Base-by-base conservation (phyloP, 1,140 invertebrate genomes). In the Riptortus pedestris region DNA sequence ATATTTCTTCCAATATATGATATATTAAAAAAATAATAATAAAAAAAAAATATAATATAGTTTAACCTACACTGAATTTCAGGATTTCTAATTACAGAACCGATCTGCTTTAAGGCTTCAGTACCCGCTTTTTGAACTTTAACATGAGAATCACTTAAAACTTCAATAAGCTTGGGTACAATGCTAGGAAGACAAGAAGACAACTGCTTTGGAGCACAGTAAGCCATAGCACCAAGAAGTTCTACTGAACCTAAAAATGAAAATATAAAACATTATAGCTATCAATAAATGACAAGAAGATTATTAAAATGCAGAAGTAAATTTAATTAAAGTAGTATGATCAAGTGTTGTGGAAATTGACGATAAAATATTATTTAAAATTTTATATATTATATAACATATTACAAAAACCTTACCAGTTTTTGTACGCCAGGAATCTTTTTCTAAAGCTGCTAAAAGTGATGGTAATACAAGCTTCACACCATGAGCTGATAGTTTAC, bases 381-480 rank as follows among this genome's bases (percentile, higher is more conserved):
- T 7, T 7, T 38, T 7, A 7, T 38, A 38, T 38, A 38, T n/a
- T n/a, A n/a, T n/a, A n/a, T n/a, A n/a, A n/a, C n/a, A n/a, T n/a
- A 38, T 38, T 7, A 38, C 5, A 48, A 7, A 11, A 55, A 58
- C 22, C 71, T 70, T 71, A 88, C 90, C 93, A 45, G 92, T 91
- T 78, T 99, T 99, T 1, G 96, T 99, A 72, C 97, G 79, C 97
- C 97, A 99, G 0, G 93, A 95, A 78, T 99, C 96, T 74, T 98
- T 92, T 73, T 98, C 91, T 43, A 99, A 77, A 55, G 93, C 96
- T 67, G 88, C 86, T 38, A 99, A 77, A 58, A 99, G 80, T 70
- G 93, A 90, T 2, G 88, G 88, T n/a, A 72, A 65, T 24, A 99
- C 91, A 2, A 99, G 79, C 77, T 98, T 98, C 7, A 98, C 96